A percentile compares a stretch with the other conserved stretches of the same genome.
Evolutionary conservation across 2,797 vertebrate genomes (phyloP).

Genomic region (Odontamblyopus lacepedii): DNA sequence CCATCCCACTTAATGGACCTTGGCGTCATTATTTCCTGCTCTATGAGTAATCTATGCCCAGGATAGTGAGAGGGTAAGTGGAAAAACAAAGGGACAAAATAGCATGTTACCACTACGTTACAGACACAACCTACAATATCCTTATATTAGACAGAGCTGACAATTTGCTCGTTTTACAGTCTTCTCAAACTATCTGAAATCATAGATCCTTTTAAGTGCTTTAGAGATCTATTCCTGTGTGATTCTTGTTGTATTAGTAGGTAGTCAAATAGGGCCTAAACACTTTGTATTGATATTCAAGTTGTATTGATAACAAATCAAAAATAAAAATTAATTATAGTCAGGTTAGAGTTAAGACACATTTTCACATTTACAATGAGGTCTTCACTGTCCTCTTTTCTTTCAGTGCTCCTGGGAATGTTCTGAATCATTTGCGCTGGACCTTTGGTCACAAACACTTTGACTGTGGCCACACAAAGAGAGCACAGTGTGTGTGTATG

Average conservation of each 20-base stretch:
- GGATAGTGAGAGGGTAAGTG: slow-evolving; percentile 58
- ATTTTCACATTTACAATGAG: slow-evolving; percentile 43
- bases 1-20: slow-evolving; percentile 79
- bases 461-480: slow-evolving; percentile 70
- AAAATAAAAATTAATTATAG: not conserved
- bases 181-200: not conserved
- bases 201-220: not conserved
- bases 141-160: not conserved
- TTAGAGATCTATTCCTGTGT: not conserved
- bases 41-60: slow-evolving; percentile 72
- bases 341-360: not conserved
- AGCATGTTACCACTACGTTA: slow-evolving; percentile 35
- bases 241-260: not conserved
- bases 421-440: slow-evolving; percentile 58
- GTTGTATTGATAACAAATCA: too few relatives aligned
- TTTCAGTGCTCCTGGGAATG: slow-evolving; percentile 63
- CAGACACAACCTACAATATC: slow-evolving; percentile 28
- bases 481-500: slow-evolving; percentile 58
- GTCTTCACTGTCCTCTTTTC: slow-evolving; percentile 62
- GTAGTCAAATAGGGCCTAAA: not conserved
- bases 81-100: slow-evolving; percentile 68
- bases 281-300: not conserved
- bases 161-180: not conserved
- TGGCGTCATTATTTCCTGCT: slow-evolving; percentile 79
- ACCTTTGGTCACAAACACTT: slow-evolving; percentile 56